phyloP scores from a whole-genome alignment of 2,113 vertebrate genomes.

The Kryptolebias marmoratus region DNA sequence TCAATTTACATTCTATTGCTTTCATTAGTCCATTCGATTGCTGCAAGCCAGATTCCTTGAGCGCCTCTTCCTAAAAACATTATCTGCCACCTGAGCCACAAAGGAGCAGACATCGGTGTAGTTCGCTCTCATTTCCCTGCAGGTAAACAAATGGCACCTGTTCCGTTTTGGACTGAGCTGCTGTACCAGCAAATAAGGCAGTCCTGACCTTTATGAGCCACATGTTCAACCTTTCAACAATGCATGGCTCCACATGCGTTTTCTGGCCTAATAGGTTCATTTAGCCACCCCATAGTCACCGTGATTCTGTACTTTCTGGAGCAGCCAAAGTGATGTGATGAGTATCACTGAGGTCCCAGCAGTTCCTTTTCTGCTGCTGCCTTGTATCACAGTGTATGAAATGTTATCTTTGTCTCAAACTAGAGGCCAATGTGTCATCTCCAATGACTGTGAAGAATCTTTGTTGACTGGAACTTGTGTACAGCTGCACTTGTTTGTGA shows the following conservation, averaged over 20 bases:
- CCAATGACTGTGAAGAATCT: conserved; percentile 6
- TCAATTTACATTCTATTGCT: conserved; percentile 28
- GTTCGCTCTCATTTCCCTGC: conserved; percentile 23
- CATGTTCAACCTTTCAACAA: conserved; percentile 5
- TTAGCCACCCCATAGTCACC: conserved; percentile 2
- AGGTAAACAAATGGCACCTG: conserved; percentile 52
- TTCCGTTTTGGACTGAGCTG: conserved; percentile 19
- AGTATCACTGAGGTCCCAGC: conserved; percentile 19
- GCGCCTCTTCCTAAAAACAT: conserved; percentile 8
- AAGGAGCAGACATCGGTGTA: conserved; percentile 25
- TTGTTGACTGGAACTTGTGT: conserved; percentile 16
- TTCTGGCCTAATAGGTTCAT: conserved; percentile 12
- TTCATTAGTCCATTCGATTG: conserved; percentile 52
- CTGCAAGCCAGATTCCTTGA: conserved; percentile 36
- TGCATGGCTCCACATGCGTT: background rate
- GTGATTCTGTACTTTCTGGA: conserved; percentile 8
- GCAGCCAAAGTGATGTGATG: background rate
- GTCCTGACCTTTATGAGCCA: conserved; percentile 9
- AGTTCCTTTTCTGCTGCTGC: conserved; percentile 14
- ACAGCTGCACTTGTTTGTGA: conserved; percentile 28
- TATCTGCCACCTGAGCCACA: conserved; percentile 52
- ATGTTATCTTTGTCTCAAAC: conserved; percentile 29
- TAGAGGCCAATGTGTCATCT: conserved; percentile 21
- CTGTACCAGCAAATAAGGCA: conserved; percentile 1
- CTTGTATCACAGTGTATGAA: background rate